These are phyloP conservation scores for Danio rerio DNA, from an alignment of 2,113 vertebrate genomes.

Conservation along the genomic window DNA sequence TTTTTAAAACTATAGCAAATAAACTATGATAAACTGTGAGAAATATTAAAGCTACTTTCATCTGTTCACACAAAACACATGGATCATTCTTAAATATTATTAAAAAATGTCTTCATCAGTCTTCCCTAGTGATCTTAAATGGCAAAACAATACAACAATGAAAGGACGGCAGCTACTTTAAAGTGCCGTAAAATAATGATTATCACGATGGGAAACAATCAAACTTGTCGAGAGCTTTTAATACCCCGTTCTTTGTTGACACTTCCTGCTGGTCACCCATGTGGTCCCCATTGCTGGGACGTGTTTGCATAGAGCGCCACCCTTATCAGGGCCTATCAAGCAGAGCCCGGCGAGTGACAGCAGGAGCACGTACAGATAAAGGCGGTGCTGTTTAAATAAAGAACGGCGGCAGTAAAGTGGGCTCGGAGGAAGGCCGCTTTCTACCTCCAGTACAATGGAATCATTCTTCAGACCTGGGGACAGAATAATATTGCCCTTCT, in stretches of 20 bases:
- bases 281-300: slow-evolving; percentile 10
- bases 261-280: slow-evolving; percentile 49
- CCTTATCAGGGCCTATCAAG: slow-evolving; percentile 60
- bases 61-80: neutral
- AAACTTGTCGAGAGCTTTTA: slow-evolving; percentile 42
- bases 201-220: slow-evolving; percentile 49
- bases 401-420: slow-evolving; percentile 51
- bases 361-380: slow-evolving; percentile 59
- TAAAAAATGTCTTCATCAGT: neutral
- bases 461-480: slow-evolving; percentile 59
- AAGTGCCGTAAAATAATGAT: slow-evolving; percentile 15
- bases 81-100: slow-evolving; percentile 10
- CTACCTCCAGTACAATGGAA: slow-evolving; percentile 62
- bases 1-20: too few species aligned
- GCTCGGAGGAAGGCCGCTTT: slow-evolving; percentile 60
- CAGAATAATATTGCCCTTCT: slow-evolving; percentile 63
- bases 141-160: slow-evolving; percentile 54
- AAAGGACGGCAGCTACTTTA: slow-evolving; percentile 16
- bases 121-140: neutral
- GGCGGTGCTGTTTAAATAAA: slow-evolving; percentile 59
- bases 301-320: slow-evolving; percentile 51
- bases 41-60: too few species aligned
- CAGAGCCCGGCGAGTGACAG: slow-evolving; percentile 55
- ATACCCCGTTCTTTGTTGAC: slow-evolving; percentile 49
- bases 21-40: too few species aligned